phyloP scores from a whole-genome alignment of 2,888 invertebrate species.

The Spodoptera littoralis region DNA sequence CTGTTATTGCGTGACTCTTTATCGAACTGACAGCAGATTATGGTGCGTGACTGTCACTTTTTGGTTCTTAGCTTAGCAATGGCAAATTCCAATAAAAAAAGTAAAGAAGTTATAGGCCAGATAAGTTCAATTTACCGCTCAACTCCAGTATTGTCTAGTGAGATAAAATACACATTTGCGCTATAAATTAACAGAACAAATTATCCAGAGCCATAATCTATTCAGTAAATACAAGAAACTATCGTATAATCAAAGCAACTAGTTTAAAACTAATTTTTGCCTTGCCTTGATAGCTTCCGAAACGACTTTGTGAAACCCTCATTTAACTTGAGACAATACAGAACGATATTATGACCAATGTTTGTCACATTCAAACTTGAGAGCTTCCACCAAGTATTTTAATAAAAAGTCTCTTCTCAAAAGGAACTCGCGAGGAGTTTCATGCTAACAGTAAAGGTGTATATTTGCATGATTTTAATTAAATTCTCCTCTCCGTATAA shows the following conservation, averaged over 20 bases:
- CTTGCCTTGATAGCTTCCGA: constrained; percentile 27
- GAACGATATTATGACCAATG: constrained; percentile 57
- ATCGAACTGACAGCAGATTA: too few species aligned
- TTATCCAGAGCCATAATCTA: too few species aligned
- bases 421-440: constrained; percentile 58
- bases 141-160: too few species aligned
- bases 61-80: too few species aligned
- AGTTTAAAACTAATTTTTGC: constrained; percentile 20
- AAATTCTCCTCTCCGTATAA: constrained; percentile 60
- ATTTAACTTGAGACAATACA: constrained; percentile 58
- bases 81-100: too few species aligned
- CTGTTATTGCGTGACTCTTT: too few species aligned
- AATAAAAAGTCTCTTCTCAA: constrained; percentile 64
- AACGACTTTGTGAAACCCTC: constrained; percentile 43
- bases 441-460: constrained; percentile 62
- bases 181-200: too few species aligned
- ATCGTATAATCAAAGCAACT: constrained; percentile 2
- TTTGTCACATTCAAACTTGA: constrained; percentile 66
- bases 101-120: too few species aligned
- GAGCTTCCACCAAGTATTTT: constrained; percentile 63
- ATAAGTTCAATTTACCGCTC: too few species aligned
- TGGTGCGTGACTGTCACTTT: too few species aligned
- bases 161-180: too few species aligned
- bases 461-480: constrained; percentile 79
- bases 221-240: background rate